A percentile compares a stretch with the other conserved stretches of the same genome.
These are phyloP conservation scores for Parauchenoglanis punctatus DNA, from an alignment of 2,797 vertebrate genomes.

Conservation along the genomic window DNA sequence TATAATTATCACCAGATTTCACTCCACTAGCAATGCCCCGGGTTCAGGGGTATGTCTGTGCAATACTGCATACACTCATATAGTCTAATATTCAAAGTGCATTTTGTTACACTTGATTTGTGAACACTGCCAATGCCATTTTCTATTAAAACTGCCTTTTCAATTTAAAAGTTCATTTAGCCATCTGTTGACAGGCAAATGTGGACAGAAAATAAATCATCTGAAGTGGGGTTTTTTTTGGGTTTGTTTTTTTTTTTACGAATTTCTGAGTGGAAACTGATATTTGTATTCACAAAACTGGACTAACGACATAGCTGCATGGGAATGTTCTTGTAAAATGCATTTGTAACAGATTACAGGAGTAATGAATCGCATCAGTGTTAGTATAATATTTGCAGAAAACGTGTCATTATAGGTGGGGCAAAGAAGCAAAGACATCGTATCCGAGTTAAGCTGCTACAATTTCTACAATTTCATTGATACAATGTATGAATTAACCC, in stretches of 20 bases:
- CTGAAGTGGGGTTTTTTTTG: background rate
- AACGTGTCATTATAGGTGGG: background rate
- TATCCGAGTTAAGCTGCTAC: background rate
- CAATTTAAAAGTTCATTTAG: background rate
- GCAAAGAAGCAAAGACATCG: background rate
- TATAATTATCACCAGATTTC: background rate
- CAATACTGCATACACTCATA: background rate
- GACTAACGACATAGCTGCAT: background rate
- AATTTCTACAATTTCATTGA: background rate
- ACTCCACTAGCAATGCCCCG: background rate
- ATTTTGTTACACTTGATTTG: background rate
- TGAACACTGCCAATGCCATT: background rate
- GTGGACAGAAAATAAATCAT: background rate
- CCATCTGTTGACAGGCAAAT: background rate
- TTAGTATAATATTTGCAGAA: background rate
- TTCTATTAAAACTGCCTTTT: background rate
- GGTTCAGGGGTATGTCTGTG: background rate
- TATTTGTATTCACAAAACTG: background rate
- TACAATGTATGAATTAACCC: background rate
- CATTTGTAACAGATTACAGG: background rate
- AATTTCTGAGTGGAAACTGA: background rate
- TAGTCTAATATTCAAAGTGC: background rate
- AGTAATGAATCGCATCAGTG: background rate
- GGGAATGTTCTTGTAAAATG: background rate
- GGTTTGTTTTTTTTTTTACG: background rate